Evolutionary conservation across 1,140 invertebrate genomes (phyloP), one percentile per base, ranked within the genome.

Genomic region (Periplaneta americana): DNA sequence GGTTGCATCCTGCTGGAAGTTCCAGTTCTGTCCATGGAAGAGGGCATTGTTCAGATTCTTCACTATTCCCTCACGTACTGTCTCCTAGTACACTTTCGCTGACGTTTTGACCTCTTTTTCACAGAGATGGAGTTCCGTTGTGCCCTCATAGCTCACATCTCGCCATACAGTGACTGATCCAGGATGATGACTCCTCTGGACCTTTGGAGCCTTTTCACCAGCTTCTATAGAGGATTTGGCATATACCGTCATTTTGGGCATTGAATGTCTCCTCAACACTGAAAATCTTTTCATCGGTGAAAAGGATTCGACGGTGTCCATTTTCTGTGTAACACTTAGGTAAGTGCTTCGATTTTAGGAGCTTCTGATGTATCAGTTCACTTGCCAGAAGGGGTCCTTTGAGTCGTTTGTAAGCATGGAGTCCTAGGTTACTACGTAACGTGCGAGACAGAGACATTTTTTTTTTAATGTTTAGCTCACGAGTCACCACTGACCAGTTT

Each of bases 201-300:
- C 57, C 15, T 74, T 81, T 80, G 34, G n/a, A 13, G 9, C 9
- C 18, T n/a, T 13, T 36, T 33, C 22, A 1, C 31, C 32, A 80
- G 81, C 39, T 22, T 3, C 31, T 22, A 22, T 33, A 11, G 15
- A 28, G 9, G 6, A 6, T 79, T 66, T 82, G 2, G 66, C 82
- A 74, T 78, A 82, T 48, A 82, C 74, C 34, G 74, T n/a, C 34
- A 78, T n/a, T n/a, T n/a, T n/a, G n/a, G 0, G 28, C 31, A 34
- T 82, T 82, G 33, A 82, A 78, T 18, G 74, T 82, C 18, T 79
- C 76, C 35, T 80, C 76, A 76, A 78, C 78, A 34, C 39, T 83
- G 35, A 83, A 83, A 80, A 82, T 77, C 78, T 82, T 82, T 36
- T 80, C 82, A 34, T 83, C 80, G 32, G 48, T 80, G 22, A 83